These are phyloP conservation scores for Coremacera marginata DNA, from an alignment of 2,888 invertebrate genomes.

Conservation along the genomic window DNA sequence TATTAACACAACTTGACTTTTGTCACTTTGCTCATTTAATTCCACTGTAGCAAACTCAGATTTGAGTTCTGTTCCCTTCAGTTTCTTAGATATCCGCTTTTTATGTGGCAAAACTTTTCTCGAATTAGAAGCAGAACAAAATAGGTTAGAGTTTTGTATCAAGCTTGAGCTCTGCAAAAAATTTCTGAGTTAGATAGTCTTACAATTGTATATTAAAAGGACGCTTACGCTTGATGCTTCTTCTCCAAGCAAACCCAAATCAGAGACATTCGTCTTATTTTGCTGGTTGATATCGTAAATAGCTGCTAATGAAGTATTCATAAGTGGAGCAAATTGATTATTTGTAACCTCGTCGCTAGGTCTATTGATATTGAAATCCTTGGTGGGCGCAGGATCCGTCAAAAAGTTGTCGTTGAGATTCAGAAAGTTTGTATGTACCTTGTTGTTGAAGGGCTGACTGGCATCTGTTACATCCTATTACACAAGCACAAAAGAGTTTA, in stretches of 20 bases:
- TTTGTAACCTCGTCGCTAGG: not conserved
- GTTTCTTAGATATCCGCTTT: conserved; percentile 84
- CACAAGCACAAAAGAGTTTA: too few relatives aligned
- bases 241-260: conserved; percentile 6
- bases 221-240: conserved; percentile 12
- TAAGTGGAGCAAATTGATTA: conserved; percentile 4
- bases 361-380: not conserved
- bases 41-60: conserved; percentile 44
- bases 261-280: conserved; percentile 10
- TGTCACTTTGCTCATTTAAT: not conserved
- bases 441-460: conserved; percentile 12
- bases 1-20: not conserved
- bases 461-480: conserved; percentile 14
- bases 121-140: conserved; percentile 48
- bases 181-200: not conserved
- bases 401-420: conserved; percentile 21
- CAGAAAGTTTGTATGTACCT: conserved; percentile 7
- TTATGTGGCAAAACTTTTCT: conserved; percentile 87
- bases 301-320: conserved; percentile 4
- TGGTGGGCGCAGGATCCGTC: not conserved
- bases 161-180: conserved; percentile 20
- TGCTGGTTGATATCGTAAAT: conserved; percentile 23
- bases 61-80: conserved; percentile 70
- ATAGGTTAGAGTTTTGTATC: conserved; percentile 2
- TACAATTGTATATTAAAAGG: not conserved